Conservation (phyloP, 2,888 invertebrate species). For the Achlya flavicornis region DNA sequence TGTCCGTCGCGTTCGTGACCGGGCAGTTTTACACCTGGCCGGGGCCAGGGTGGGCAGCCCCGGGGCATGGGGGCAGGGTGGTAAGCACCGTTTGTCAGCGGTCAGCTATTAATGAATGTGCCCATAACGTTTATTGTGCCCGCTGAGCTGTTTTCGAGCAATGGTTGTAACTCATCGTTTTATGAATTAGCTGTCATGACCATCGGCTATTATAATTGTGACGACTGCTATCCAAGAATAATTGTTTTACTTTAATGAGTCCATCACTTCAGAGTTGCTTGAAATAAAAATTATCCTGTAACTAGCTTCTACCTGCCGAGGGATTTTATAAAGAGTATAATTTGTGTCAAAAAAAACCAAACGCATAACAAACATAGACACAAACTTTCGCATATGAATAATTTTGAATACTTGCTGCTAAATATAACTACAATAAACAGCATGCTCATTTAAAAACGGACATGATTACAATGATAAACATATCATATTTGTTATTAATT, state of each 20-base stretch:
- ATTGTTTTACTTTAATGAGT: not conserved
- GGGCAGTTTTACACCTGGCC: conserved; percentile 82
- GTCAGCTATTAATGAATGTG: conserved; percentile 81
- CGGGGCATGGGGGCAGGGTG: conserved; percentile 61
- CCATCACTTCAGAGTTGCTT: not conserved
- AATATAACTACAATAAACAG: not conserved
- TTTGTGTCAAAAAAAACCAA: no score
- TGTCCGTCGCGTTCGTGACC: conserved; percentile 75
- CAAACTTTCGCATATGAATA: no score
- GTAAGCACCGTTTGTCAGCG: conserved; percentile 77
- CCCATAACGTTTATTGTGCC: conserved; percentile 79
- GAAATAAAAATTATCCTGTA: no score
- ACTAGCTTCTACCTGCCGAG: not conserved
- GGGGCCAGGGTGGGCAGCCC: conserved; percentile 51
- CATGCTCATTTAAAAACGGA: not conserved
- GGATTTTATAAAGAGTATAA: no score
- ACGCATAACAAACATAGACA: no score
- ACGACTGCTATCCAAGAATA: not conserved
- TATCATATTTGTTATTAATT: conserved; percentile 9
- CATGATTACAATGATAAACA: conserved; percentile 21
- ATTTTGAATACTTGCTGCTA: not conserved
- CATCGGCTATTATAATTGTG: conserved; percentile 19
- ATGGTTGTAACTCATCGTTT: conserved; percentile 72
- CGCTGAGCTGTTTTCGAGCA: conserved; percentile 72
- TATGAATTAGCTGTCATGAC: conserved; percentile 68